A percentile compares a stretch with the other conserved stretches of the same genome.
Evolutionary conservation across 1,140 invertebrate genomes (phyloP).

Genomic region (Pseudomyrmex concolor): DNA sequence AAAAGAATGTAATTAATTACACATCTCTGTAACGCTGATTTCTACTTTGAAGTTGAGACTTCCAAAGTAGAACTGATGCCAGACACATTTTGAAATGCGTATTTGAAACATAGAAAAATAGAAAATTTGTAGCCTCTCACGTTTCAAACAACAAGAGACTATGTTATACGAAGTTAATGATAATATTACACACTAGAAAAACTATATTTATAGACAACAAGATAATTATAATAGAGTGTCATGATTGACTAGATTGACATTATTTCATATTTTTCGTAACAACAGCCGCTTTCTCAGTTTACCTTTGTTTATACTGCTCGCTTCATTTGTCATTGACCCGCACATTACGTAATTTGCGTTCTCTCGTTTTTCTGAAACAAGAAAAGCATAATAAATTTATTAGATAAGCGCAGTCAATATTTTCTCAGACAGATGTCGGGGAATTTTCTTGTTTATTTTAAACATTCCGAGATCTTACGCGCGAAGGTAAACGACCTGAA

Average conservation of each 20-base stretch:
- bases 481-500: background rate
- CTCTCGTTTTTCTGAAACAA: conserved; percentile 74
- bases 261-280: conserved; percentile 27
- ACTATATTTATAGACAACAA: conserved; percentile 1
- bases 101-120: no score
- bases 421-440: background rate
- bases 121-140: no score
- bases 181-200: no score
- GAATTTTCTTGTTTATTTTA: background rate
- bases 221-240: conserved; percentile 36
- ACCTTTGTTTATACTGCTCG: conserved; percentile 33
- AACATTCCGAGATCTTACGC: background rate
- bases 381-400: conserved; percentile 47
- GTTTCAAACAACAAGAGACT: conserved; percentile 1
- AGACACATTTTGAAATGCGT: no score
- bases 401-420: background rate
- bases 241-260: conserved; percentile 82
- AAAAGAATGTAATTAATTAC: no score
- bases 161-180: no score
- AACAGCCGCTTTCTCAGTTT: conserved; percentile 72
- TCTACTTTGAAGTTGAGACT: no score
- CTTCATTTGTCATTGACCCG: conserved; percentile 13
- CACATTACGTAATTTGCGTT: conserved; percentile 2
- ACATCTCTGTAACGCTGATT: no score
- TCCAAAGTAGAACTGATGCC: no score